phyloP scores from a whole-genome alignment of 2,888 invertebrate species.

The Catocala nupta region DNA sequence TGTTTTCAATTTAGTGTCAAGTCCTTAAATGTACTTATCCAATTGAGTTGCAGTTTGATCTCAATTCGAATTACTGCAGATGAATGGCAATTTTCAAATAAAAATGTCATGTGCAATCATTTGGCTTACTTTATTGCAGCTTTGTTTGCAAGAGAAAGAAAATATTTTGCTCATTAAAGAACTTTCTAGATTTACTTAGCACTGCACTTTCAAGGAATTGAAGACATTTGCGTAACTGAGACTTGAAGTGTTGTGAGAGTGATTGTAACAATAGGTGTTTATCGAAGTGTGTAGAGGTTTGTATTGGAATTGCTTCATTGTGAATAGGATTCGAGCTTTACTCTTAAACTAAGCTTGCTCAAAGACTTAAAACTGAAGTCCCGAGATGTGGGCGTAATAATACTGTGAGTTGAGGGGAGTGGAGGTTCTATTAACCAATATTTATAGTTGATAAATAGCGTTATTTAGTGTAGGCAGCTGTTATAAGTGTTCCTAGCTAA shows the following conservation, averaged over 20 bases:
- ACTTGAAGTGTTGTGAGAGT: slow-evolving; percentile 53
- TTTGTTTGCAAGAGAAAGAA: too few relatives aligned
- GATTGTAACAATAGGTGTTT: slow-evolving; percentile 51
- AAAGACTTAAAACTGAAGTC: slow-evolving; percentile 51
- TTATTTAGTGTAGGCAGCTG: too few relatives aligned
- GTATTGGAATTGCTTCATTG: slow-evolving; percentile 57
- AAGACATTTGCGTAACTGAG: slow-evolving; percentile 43
- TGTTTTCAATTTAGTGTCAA: slow-evolving; percentile 3
- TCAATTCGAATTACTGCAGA: slow-evolving; percentile 42
- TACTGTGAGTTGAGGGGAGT: slow-evolving; percentile 34
- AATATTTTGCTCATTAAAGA: not conserved
- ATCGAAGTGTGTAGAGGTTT: slow-evolving; percentile 50
- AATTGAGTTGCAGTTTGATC: slow-evolving; percentile 43
- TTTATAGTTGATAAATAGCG: too few relatives aligned
- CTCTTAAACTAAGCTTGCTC: slow-evolving; percentile 43
- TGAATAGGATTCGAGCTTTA: slow-evolving; percentile 50
- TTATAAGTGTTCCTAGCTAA: too few relatives aligned
- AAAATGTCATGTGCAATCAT: slow-evolving; percentile 1
- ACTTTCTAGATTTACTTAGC: slow-evolving; percentile 20
- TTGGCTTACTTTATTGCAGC: too few relatives aligned
- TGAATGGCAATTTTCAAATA: slow-evolving; percentile 19
- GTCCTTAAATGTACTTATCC: slow-evolving; percentile 16
- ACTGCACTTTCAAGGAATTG: slow-evolving; percentile 28
- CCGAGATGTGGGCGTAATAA: slow-evolving; percentile 35
- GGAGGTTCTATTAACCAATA: slow-evolving; percentile 1